Conservation (phyloP, 2,113 vertebrate species). For the Microcebus lehilahytsara region DNA sequence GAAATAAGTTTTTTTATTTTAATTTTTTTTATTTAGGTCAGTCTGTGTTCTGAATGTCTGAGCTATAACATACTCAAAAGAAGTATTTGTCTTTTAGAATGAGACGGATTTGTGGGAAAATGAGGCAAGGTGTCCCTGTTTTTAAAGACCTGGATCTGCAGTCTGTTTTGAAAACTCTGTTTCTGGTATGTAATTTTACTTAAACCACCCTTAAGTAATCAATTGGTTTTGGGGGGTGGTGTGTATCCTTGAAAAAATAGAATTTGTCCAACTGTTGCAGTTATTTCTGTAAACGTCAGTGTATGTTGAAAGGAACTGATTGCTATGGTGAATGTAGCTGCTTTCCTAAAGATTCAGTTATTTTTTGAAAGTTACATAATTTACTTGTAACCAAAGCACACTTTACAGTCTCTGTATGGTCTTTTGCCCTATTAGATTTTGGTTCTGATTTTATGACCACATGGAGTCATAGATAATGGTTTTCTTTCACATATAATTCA, state of each 20-base stretch:
- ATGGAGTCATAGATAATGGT: not conserved
- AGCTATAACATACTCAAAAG: not conserved
- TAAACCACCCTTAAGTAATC: not conserved
- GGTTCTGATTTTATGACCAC: not conserved
- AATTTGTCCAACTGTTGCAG: not conserved
- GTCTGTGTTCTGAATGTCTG: not conserved
- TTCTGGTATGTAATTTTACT: constrained; percentile 52
- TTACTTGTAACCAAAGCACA: not conserved
- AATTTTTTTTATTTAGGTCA: not conserved
- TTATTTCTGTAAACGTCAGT: not conserved
- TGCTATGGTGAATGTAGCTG: not conserved
- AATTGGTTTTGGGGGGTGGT: no score
- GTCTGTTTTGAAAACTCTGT: not conserved
- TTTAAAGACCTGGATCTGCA: not conserved
- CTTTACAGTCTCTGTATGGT: not conserved
- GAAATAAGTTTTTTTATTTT: not conserved
- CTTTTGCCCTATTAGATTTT: not conserved
- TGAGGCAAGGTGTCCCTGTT: not conserved
- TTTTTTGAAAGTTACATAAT: not conserved
- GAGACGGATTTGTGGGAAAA: constrained; percentile 8
- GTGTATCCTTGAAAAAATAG: not conserved
- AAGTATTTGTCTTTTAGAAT: constrained; percentile 60
- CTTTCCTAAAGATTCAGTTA: not conserved
- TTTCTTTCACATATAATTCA: not conserved
- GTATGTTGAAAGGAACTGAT: constrained; percentile 3